Base-by-base conservation (phyloP, 2,113 vertebrate species). In the Neomonachus schauinslandi region DNA sequence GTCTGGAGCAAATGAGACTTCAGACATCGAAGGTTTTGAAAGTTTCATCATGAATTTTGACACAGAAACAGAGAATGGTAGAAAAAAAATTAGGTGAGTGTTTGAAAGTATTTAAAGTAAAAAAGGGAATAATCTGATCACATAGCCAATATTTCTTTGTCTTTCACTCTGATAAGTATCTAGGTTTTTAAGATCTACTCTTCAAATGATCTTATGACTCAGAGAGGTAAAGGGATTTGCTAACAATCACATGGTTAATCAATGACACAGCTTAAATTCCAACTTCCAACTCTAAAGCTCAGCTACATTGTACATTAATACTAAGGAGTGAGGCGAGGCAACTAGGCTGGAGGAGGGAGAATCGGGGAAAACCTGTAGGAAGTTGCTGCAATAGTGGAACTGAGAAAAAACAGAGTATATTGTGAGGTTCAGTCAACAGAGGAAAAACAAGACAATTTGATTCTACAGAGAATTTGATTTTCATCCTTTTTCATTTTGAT, bases 401-500 rank as follows among this genome's bases (percentile, higher is more conserved):
- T 51, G 46, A 80, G 16, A 77, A 89, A 94, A 49, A 31, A 92
- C 10, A 72, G 36, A 72, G 18, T 2, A 49, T 15, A 63, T 5
- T 59, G 18, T 74, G 57, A 74, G 7, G 10, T 39, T 92, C 39
- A 36, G 55, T 83, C 19, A 80, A 24, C 1, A 87, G 28, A n/a
- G n/a, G 55, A 42, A 92, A 97, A 77, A 61, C 67, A 59, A 88
- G 96, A 77, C 13, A 76, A 90, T 57, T 55, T 90, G 33, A 94
- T 80, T 92, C 88, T 91, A 85, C 11, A 89, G 69, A 7, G 8
- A 95, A 87, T 94, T 69, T 61, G 12, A 65, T 88, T 92, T 81
- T 97, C 4, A 42, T 61, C 22, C 26, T 96, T 97, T 77, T 91
- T 97, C 67, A 89, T 96, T 97, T 94, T 91, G 63, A 95, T 65